These are phyloP conservation scores for Bradypus variegatus DNA, from an alignment of 2,797 vertebrate genomes.

Conservation along the genomic window DNA sequence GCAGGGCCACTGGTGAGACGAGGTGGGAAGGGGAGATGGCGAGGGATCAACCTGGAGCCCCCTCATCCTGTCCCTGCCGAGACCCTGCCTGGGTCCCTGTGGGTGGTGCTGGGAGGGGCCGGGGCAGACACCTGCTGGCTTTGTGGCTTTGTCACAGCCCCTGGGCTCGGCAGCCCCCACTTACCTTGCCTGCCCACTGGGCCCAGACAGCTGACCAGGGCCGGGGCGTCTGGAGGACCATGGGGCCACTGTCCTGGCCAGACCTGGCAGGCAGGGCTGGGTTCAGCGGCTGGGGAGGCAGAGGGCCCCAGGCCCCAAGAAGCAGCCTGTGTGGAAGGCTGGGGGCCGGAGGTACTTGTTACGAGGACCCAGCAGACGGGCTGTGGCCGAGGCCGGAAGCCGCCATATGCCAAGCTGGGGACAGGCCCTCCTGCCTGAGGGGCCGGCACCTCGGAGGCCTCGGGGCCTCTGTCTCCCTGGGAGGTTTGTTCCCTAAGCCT, in stretches of 20 bases:
- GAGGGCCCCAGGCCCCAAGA: background rate
- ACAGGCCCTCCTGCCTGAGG: background rate
- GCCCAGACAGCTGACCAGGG: background rate
- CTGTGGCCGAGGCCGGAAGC: background rate
- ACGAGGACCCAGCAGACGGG: background rate
- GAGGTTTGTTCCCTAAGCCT: background rate
- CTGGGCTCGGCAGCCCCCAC: background rate
- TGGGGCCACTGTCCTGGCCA: background rate
- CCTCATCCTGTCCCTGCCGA: fast-evolving
- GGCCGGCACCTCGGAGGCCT: background rate
- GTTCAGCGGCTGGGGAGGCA: background rate
- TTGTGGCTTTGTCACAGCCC: background rate
- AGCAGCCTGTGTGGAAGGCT: background rate
- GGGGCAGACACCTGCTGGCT: background rate
- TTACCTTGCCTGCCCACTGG: too few species aligned
- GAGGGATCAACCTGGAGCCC: fast-evolving
- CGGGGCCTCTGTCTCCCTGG: background rate
- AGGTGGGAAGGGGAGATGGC: too few species aligned
- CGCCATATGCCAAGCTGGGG: fast-evolving
- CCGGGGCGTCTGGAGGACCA: background rate
- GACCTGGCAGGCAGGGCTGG: background rate
- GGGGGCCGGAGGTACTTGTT: background rate
- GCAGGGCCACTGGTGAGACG: background rate
- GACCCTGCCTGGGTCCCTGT: background rate
- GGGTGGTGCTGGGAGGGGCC: background rate